Percentiles rank a stretch among this genome's conserved stretches.
Conservation (phyloP, 2,888 invertebrate species). For the Tetropium fuscum region DNA sequence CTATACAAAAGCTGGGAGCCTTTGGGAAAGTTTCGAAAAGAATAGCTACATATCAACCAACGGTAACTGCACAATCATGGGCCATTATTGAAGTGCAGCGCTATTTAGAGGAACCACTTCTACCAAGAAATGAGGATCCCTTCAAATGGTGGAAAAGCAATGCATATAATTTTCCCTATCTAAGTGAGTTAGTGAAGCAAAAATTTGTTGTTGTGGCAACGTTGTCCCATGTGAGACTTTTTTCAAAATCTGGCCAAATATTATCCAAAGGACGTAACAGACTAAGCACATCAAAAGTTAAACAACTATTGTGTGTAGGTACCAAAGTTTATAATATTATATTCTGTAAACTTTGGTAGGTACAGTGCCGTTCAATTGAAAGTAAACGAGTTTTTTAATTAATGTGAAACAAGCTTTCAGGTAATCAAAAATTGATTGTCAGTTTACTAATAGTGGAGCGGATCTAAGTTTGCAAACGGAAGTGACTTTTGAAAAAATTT, state of each 20-base stretch:
- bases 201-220: slow-evolving; percentile 34
- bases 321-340: no score
- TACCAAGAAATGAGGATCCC: slow-evolving; percentile 30
- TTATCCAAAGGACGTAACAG: slow-evolving; percentile 21
- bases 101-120: slow-evolving; percentile 34
- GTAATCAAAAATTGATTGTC: no score
- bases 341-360: no score
- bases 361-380: no score
- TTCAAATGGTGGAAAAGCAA: slow-evolving; percentile 36
- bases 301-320: slow-evolving; percentile 27
- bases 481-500: no score
- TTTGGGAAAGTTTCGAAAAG: no score
- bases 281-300: slow-evolving; percentile 25
- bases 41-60: slow-evolving; percentile 16
- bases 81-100: slow-evolving; percentile 39
- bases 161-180: slow-evolving; percentile 34
- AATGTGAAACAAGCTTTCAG: no score
- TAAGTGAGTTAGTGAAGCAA: slow-evolving; percentile 26
- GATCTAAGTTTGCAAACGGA: no score
- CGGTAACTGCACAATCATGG: slow-evolving; percentile 24
- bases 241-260: slow-evolving; percentile 23
- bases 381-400: no score
- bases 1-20: no score
- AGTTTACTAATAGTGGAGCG: no score
- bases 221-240: slow-evolving; percentile 24